These are phyloP conservation scores for Pyxicephalus adspersus DNA, from an alignment of 2,113 vertebrate species.

Conservation along the genomic window DNA sequence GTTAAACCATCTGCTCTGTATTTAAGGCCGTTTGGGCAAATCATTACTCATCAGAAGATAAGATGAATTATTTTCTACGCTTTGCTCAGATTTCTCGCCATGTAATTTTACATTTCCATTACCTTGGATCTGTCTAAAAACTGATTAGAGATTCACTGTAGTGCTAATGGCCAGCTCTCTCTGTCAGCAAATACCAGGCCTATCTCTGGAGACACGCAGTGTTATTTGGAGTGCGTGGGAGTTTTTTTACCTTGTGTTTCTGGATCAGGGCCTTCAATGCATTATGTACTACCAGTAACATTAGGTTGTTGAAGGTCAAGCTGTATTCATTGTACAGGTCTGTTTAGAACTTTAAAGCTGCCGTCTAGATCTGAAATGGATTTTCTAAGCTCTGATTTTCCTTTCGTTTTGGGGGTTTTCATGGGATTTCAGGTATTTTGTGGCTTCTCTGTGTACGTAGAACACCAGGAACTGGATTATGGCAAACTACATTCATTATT, in stretches of 20 bases:
- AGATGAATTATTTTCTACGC: not conserved
- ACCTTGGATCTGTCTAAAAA: not conserved
- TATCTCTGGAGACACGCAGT: constrained; percentile 15
- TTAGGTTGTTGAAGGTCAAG: not conserved
- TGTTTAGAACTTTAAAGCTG: not conserved
- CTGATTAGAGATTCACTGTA: not conserved
- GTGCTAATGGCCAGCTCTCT: not conserved
- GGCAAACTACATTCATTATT: not conserved
- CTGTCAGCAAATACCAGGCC: not conserved
- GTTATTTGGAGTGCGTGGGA: not conserved
- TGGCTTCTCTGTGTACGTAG: not conserved
- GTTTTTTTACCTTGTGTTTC: not conserved
- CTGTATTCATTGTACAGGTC: not conserved
- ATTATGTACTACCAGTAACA: constrained; percentile 18
- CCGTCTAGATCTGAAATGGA: not conserved
- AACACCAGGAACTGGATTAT: not conserved
- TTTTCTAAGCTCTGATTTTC: not conserved
- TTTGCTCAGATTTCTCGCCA: not conserved
- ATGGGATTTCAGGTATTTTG: not conserved
- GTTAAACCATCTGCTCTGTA: not conserved
- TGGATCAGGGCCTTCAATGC: not conserved
- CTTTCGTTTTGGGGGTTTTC: not conserved
- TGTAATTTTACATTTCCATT: not conserved
- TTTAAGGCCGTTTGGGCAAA: not conserved
- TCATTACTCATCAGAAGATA: constrained; percentile 13